Evolutionary conservation across 2,113 vertebrate species (phyloP), one percentile per base, ranked within the genome.

Genomic region (Nyctereutes procyonoides): DNA sequence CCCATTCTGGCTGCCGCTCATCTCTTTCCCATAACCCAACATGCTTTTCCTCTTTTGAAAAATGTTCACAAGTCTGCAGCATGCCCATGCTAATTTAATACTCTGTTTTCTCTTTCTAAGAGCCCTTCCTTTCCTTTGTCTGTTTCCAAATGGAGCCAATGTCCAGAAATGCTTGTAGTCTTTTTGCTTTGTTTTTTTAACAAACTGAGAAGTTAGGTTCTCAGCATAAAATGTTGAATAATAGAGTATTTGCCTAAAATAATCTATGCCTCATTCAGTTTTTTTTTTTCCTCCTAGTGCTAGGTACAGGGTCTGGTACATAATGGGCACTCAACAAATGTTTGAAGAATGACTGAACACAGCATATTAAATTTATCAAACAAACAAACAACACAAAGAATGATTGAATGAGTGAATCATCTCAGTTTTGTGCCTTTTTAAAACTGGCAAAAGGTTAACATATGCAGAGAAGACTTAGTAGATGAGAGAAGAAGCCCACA

Each of bases 371-470:
- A 53, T 79, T 79, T 79, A 53, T 30, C 76, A 79, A 79, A 79
- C 48, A 79, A 77, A 51, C 43, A 77, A 79, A 77, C 26, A 51
- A 77, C 30, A 77, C 43, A 53, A 94, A 94, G 83, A 95, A 94
- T 96, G 90, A 97, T 53, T 88, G 96, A 96, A 97, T 97, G 89
- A 96, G 62, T 95, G 97, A 93, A 82, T 96, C 93, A 93, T 74
- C 38, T 91, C 74, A 76, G 55, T 97, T 97, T 90, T 93, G 43
- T 94, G 94, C 55, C 32, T 88, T 94, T 93, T 71, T 88, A 63
- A 95, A 95, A 67, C 90, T 96, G 90, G 56, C 51, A 63, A 98
- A 98, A 98, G 97, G 97, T 98, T 98, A 97, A 97, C 98, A 90
- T 95, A 98, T 98, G 93, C 97, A 65, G 93, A 93, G 86, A 96